Evolutionary conservation across 2,113 vertebrate species (phyloP), one percentile per base, ranked within the genome.

Genomic region (Garra rufa): DNA sequence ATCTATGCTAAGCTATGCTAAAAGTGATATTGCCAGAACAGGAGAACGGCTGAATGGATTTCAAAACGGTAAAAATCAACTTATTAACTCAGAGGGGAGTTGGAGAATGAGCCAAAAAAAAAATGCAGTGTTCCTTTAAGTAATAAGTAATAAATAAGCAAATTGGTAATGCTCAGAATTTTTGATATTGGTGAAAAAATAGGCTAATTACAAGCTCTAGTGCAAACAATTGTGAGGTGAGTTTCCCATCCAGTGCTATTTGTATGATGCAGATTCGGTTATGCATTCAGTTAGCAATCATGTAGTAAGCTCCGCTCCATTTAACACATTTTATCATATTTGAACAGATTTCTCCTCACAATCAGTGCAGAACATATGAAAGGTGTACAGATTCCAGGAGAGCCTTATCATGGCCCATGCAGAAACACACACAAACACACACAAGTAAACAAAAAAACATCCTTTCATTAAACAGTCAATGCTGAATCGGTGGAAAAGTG

Each of bases 401-500:
- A 50, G 55, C n/a, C 8, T 61, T 61, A 43, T 61, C n/a, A 28
- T 78, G 3, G 3, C 38, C 34, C 43, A 61, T 44, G 38, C 55
- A 78, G 34, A 44, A 77, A n/a, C 15, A 41, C 14, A 9, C 75
- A 41, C 50, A 59, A 83, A 43, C 75, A 76, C 75, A 78, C 71
- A 44, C 19, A 0, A 34, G 48, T 46, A 86, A 50, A 70, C 67
- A 44, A 83, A 77, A 21, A 75, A 59, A 43, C 15, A 38, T 41
- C 19, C 28, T 76, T 41, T 11, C 57, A 69, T 75, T 76, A 74
- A 63, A 89, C 19, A 69, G 38, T 43, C 13, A 38, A 28, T 28
- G 19, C 73, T 85, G 83, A 55, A 57, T 85, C 83, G n/a, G 73
- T 77, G 69, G 43, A 71, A 85, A 85, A 70, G 34, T 44, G 19